Evolutionary conservation across 2,113 vertebrate genomes (phyloP), one percentile per base, ranked within the genome.

Genomic region (Stictonetta naevosa): DNA sequence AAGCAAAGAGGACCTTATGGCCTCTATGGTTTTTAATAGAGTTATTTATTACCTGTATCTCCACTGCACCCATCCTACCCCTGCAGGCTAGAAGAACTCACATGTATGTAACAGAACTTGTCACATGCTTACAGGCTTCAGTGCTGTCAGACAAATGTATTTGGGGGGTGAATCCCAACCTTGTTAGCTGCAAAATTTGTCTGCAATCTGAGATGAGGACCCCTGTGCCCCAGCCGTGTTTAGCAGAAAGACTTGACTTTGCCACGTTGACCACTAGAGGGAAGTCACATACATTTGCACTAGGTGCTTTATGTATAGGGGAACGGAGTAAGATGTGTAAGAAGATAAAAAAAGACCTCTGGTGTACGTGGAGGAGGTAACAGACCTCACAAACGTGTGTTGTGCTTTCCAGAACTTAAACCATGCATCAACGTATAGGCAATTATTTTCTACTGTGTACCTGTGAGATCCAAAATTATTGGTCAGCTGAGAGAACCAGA

Each of bases 261-360:
- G 72, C 33, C 23, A 8, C 9, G 7, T 13, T 72, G 89, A 78
- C 95, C 94, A 79, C 89, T 66, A 95, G 90, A 95, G 93, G 83
- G 88, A 71, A 76, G 79, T 88, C 22, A 34, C 6, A 72, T 14
- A 48, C 66, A 93, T 84, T 88, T 96, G 92, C 94, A 71, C 94
- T 73, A 20, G 21, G n/a, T 16, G 67, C 64, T 63, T n/a, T 25
- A 5, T 0, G 15, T 25, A 2, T 1, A 36, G 44, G n/a, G 15
- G n/a, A 8, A 9, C 3, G 75, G 78, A 22, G 52, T 17, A 40
- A 92, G 11, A 26, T 1, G 10, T 1, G 10, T 40, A 3, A 33
- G 4, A 25, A 16, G 33, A 3, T 10, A 3, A 13, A 52, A 52
- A 36, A 50, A 12, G 66, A 62, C 31, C 53, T 6, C 8, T 46